phyloP scores from a whole-genome alignment of 2,797 vertebrate genomes.

The Balearica regulorum region DNA sequence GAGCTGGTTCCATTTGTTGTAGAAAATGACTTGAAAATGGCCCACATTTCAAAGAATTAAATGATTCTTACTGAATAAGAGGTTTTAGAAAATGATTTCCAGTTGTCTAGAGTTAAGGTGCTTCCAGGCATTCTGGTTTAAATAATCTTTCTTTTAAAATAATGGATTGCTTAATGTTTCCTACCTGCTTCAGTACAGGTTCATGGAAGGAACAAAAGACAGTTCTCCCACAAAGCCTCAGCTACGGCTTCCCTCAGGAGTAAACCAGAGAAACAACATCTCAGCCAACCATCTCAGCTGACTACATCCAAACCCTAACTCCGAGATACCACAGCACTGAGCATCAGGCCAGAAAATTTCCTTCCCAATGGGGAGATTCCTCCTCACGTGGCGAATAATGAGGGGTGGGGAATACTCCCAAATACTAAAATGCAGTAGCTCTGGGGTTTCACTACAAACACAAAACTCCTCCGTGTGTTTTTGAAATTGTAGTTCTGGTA shows the following conservation, averaged over 20 bases:
- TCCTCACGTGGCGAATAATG: not conserved
- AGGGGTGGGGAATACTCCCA: not conserved
- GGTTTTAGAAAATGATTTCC: slow-evolving; percentile 57
- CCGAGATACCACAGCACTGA: not conserved
- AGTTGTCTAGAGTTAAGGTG: slow-evolving; percentile 33
- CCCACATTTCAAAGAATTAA: slow-evolving; percentile 71
- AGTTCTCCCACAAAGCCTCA: not conserved
- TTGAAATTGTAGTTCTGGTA: not conserved
- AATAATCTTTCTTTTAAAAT: slow-evolving; percentile 45
- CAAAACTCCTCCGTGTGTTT: not conserved
- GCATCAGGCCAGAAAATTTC: not conserved
- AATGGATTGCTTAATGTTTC: slow-evolving; percentile 21
- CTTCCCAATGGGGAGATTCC: not conserved
- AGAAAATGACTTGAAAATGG: slow-evolving; percentile 65
- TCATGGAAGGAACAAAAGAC: not conserved
- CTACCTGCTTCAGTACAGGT: not conserved
- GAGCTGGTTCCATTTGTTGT: slow-evolving; percentile 65
- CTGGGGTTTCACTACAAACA: not conserved
- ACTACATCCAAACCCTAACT: not conserved
- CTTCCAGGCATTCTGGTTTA: slow-evolving; percentile 57
- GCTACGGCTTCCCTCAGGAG: not conserved
- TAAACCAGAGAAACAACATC: not conserved
- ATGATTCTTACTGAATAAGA: slow-evolving; percentile 39
- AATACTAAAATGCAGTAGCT: not conserved
- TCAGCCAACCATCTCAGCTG: not conserved